A percentile compares a stretch with the other conserved stretches of the same genome.
phyloP scores from a whole-genome alignment of 2,113 vertebrate species.

The Antechinus flavipes region DNA sequence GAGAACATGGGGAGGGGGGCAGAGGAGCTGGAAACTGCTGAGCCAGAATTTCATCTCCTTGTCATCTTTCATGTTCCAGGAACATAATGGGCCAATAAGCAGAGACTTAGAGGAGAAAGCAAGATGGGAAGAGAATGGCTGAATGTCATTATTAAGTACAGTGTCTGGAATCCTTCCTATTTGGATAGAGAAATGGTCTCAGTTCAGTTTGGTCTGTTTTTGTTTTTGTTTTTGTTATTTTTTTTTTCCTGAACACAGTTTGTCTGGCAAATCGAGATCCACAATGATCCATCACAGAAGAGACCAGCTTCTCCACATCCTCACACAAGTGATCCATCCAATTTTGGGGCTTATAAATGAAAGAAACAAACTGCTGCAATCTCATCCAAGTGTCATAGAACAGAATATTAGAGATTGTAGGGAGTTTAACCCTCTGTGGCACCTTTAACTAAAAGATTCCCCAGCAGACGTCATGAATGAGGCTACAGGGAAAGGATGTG shows the following conservation, averaged over 20 bases:
- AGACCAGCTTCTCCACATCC: constrained; percentile 70
- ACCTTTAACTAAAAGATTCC: not conserved
- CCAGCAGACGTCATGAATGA: not conserved
- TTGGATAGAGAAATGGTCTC: constrained; percentile 63
- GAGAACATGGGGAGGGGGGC: not conserved
- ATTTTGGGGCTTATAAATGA: not conserved
- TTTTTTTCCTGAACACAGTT: constrained; percentile 52
- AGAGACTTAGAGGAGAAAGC: constrained; percentile 54
- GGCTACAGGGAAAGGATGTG: not conserved
- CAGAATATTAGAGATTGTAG: constrained; percentile 4
- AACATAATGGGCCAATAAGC: constrained; percentile 62
- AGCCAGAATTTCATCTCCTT: constrained; percentile 71
- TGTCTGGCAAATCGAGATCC: constrained; percentile 69
- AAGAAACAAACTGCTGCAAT: not conserved
- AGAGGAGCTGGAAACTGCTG: constrained; percentile 68
- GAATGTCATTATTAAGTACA: constrained; percentile 69
- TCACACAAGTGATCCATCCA: constrained; percentile 58
- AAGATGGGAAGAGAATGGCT: constrained; percentile 36
- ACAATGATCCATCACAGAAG: constrained; percentile 71
- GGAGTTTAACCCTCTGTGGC: not conserved
- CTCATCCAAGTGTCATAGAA: not conserved
- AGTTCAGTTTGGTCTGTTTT: constrained; percentile 10
- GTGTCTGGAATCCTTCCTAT: constrained; percentile 67
- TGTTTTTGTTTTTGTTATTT: not conserved
- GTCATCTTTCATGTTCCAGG: constrained; percentile 57